Percentiles rank a stretch among this genome's conserved stretches.
Conservation (phyloP, 2,888 invertebrate genomes). For the Drosophila paramelanica region DNA sequence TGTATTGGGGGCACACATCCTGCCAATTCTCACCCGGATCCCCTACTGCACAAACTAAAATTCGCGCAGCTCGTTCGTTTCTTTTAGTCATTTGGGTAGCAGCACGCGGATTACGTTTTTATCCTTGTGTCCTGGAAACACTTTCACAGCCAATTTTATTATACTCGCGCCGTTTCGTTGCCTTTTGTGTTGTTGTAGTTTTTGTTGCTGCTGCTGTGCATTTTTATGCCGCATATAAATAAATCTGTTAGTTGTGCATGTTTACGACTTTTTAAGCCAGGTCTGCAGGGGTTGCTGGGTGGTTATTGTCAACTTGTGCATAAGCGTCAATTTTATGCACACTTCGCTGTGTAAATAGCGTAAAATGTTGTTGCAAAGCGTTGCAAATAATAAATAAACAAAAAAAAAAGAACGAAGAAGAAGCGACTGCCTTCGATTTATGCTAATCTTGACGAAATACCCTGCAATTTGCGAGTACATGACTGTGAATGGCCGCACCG, state of each 20-base stretch:
- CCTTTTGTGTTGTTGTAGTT: slow-evolving; percentile 43
- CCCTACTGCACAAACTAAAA: neutral
- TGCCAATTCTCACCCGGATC: slow-evolving; percentile 2
- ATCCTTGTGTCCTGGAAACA: slow-evolving; percentile 75
- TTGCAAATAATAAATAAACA: slow-evolving; percentile 24
- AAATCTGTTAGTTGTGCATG: slow-evolving; percentile 81
- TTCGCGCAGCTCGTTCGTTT: slow-evolving; percentile 36
- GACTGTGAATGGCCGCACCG: slow-evolving; percentile 9
- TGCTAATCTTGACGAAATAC: slow-evolving; percentile 60
- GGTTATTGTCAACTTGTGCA: slow-evolving; percentile 64
- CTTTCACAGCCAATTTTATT: slow-evolving; percentile 80
- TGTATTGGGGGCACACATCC: slow-evolving; percentile 40
- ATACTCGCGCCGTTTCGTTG: slow-evolving; percentile 58
- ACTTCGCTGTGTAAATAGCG: slow-evolving; percentile 78
- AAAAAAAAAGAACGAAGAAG: neutral
- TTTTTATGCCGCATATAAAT: slow-evolving; percentile 80
- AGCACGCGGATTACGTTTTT: slow-evolving; percentile 71
- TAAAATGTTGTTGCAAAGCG: slow-evolving; percentile 65
- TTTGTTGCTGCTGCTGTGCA: slow-evolving; percentile 59
- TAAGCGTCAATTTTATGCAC: slow-evolving; percentile 76
- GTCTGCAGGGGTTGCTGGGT: slow-evolving; percentile 30
- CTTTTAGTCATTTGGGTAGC: slow-evolving; percentile 73
- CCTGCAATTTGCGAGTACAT: slow-evolving; percentile 18
- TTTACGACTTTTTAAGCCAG: slow-evolving; percentile 77
- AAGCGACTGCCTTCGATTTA: slow-evolving; percentile 52